Base-by-base conservation (phyloP, 1,140 invertebrate genomes). In the Drosophila subpulchrella region DNA sequence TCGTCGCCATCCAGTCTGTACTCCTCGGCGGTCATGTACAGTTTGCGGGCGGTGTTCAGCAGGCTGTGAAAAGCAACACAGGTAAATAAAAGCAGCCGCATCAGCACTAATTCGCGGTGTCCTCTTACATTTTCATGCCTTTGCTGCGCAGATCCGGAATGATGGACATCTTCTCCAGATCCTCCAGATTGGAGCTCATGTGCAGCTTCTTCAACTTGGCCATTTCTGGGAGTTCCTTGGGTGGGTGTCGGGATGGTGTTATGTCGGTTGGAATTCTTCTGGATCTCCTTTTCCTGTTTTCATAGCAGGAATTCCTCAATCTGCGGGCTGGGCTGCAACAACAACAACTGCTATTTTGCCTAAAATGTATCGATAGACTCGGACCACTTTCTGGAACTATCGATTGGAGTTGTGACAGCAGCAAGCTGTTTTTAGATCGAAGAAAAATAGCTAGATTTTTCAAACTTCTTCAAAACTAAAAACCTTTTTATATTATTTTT, bases 1-100 rank as follows among this genome's bases (percentile, higher is more conserved):
- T 96, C 94, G 76, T 97, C 95, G 5, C 94, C 94, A 24, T 93
- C 90, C n/a, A 91, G 81, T 15, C 92, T 92, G 44, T 92, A 78
- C 34, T 93, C 78, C 55, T 95, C 93, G 7, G 94, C 96, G 47
- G 91, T 92, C 32, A 94, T 91, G 66, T 94, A 94, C 53, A 96
- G 89, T 83, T 94, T 94, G 17, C 93, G 90, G n/a, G 95, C 94
- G 57, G 93, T 93, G 68, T 93, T 93, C 30, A 93, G 93, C 93
- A 92, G 65, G 6, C 88, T 91, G n/a, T 4, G 27, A 17, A 48
- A 17, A 44, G 10, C 42, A 15, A 8, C 10, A 11, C 36, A n/a
- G 12, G 15, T 17, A 27, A 32, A 38, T 42, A 2, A 44, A 32
- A 41, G 2, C 42, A 47, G 36, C 53, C 27, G 47, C 41, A 75